Conservation (phyloP, 2,113 vertebrate genomes). For the Cyanoderma ruficeps region DNA sequence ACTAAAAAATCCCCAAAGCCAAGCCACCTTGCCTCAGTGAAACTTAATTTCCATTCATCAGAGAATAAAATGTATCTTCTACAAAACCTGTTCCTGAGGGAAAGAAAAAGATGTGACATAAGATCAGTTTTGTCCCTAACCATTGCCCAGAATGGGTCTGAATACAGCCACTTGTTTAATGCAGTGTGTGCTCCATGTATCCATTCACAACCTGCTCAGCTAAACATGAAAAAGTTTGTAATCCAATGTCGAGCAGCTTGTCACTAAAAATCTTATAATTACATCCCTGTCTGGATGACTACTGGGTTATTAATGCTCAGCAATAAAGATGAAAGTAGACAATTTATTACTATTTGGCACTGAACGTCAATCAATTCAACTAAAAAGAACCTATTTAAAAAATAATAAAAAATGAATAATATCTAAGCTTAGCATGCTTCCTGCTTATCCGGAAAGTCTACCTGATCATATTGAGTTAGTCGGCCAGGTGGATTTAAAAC, state of each 20-base stretch:
- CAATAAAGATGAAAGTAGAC: conserved; percentile 46
- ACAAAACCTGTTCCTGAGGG: not conserved
- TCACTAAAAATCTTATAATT: conserved; percentile 18
- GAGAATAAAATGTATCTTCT: not conserved
- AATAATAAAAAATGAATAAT: conserved; percentile 4
- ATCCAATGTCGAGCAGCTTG: not conserved
- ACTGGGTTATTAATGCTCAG: conserved; percentile 43
- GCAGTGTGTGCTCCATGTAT: fast-evolving
- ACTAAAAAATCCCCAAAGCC: not conserved
- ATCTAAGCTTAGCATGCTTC: not conserved
- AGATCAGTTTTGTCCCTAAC: not conserved
- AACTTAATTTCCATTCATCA: not conserved
- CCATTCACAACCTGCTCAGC: not conserved
- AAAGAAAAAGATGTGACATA: not conserved
- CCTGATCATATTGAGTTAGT: not conserved
- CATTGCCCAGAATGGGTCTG: not conserved
- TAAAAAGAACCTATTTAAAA: conserved; percentile 20
- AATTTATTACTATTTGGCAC: conserved; percentile 58
- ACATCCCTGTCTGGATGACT: not conserved
- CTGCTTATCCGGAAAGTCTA: not conserved
- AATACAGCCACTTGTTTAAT: not conserved
- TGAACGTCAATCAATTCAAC: conserved; percentile 27
- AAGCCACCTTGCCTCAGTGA: not conserved
- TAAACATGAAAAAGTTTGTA: not conserved
- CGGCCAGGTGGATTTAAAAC: not conserved